Evolutionary conservation across 2,797 vertebrate species (phyloP).

Genomic region (Parambassis ranga): DNA sequence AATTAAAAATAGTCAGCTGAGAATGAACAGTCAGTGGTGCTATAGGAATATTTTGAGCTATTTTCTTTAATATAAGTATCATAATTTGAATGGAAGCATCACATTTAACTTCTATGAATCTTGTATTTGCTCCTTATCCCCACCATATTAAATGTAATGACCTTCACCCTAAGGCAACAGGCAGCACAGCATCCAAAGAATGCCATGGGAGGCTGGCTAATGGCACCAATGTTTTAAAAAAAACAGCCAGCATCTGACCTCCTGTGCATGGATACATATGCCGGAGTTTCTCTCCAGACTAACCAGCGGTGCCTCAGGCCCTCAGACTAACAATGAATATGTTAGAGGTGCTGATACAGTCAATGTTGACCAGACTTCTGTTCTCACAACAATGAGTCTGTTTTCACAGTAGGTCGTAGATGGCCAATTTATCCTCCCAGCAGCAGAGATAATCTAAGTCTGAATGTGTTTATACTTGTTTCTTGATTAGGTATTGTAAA

Average conservation of each 20-base stretch:
- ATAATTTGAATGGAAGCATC: constrained; percentile 47
- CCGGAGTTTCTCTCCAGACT: constrained; percentile 46
- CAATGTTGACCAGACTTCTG: constrained; percentile 36
- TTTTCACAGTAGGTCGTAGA: constrained; percentile 33
- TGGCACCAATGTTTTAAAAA: constrained; percentile 69
- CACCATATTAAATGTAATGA: constrained; percentile 67
- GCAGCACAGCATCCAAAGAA: constrained; percentile 58
- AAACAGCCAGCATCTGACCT: constrained; percentile 71
- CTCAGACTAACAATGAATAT: constrained; percentile 53
- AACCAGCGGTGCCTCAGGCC: constrained; percentile 56
- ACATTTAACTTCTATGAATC: constrained; percentile 29
- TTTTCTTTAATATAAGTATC: constrained; percentile 23
- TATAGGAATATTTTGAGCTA: neutral
- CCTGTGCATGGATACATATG: constrained; percentile 59
- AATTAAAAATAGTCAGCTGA: neutral
- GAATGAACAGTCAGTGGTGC: neutral
- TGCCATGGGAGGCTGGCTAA: constrained; percentile 67
- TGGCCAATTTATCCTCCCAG: constrained; percentile 25
- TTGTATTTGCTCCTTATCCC: constrained; percentile 38
- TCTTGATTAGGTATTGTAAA: constrained; percentile 19
- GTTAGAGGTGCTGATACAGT: constrained; percentile 55
- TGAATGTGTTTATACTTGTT: constrained; percentile 54
- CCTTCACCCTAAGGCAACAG: constrained; percentile 59
- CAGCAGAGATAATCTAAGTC: constrained; percentile 21
- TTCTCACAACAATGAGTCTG: constrained; percentile 36